Evolutionary conservation across 2,888 invertebrate species (phyloP), one percentile per base, ranked within the genome.

Genomic region (Bellardia bayeri): DNA sequence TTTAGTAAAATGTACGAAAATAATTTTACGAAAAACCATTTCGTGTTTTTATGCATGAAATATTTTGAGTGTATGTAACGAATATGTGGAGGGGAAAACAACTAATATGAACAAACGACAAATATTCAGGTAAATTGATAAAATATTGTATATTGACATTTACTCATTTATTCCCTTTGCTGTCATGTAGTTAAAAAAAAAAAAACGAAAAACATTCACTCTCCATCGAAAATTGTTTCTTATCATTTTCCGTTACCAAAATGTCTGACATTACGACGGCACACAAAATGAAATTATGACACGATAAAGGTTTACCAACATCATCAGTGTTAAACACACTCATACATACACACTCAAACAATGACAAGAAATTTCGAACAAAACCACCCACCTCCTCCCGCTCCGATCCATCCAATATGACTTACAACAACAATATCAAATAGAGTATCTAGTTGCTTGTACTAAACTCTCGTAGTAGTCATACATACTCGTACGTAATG

Each of bases 171-270:
- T 58, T 37, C 45, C 49, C 23, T 49, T 37, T 9, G 13, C 11
- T 45, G 45, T 9, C 13, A 37, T 37, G 37, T 37, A 37, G 9
- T 42, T 4, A 37, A 33, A 30, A 68, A 45, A 49, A 61, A 7
- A 30, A 16, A 30, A 51, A 66, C 30, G 30, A 49, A 49, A 42
- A 45, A 37, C 42, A 33, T 13, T 33, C 9, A 56, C 42, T 82
- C 42, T 71, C 42, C 69, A 69, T 75, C 64, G 30, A 58, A 80
- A 86, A 84, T 78, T 63, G 51, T 56, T 84, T 68, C 66, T 87
- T 87, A 84, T 84, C 87, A 76, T 68, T 84, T 84, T 81, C 81
- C 84, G 80, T 84, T 84, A 79, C 79, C 66, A 14, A 83, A 86
- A 86, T 83, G 86, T 66, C 49, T 76, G 61, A 84, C 66, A 84